Conservation (phyloP, 2,888 invertebrate genomes). For the Blomia tropicalis region DNA sequence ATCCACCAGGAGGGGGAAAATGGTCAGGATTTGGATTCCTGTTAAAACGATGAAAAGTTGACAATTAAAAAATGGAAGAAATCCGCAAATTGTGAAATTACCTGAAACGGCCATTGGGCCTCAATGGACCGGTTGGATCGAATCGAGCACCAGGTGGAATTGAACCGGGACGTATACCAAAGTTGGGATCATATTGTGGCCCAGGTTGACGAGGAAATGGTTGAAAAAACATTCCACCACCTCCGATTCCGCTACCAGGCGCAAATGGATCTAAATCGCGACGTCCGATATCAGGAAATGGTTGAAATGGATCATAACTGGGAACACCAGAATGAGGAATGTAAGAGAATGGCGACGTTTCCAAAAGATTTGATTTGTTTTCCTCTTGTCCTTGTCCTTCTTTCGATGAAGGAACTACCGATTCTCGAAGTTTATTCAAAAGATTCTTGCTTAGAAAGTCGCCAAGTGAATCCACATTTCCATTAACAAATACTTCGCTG, state of each 20-base stretch:
- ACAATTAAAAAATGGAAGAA: not conserved
- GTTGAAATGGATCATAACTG: not conserved
- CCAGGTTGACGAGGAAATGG: slow-evolving; percentile 37
- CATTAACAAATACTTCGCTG: not conserved
- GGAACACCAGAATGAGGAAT: not conserved
- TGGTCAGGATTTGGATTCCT: slow-evolving; percentile 51
- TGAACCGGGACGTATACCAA: slow-evolving; percentile 42
- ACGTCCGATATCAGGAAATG: slow-evolving; percentile 47
- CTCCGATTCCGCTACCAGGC: slow-evolving; percentile 31
- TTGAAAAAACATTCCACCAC: slow-evolving; percentile 60
- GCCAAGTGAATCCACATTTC: not conserved
- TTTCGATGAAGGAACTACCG: not conserved
- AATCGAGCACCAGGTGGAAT: slow-evolving; percentile 64
- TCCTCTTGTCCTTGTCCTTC: not conserved
- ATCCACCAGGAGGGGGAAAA: slow-evolving; percentile 50
- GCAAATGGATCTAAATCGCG: slow-evolving; percentile 62
- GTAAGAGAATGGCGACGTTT: not conserved
- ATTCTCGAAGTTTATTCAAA: not conserved
- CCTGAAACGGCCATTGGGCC: slow-evolving; percentile 38
- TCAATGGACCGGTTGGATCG: slow-evolving; percentile 63
- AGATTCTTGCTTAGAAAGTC: not conserved
- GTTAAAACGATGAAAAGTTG: not conserved
- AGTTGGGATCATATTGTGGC: not conserved
- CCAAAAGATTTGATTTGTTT: not conserved
- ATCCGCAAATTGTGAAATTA: not conserved